Evolutionary conservation across 2,797 vertebrate species (phyloP).

Genomic region (Fringilla coelebs): DNA sequence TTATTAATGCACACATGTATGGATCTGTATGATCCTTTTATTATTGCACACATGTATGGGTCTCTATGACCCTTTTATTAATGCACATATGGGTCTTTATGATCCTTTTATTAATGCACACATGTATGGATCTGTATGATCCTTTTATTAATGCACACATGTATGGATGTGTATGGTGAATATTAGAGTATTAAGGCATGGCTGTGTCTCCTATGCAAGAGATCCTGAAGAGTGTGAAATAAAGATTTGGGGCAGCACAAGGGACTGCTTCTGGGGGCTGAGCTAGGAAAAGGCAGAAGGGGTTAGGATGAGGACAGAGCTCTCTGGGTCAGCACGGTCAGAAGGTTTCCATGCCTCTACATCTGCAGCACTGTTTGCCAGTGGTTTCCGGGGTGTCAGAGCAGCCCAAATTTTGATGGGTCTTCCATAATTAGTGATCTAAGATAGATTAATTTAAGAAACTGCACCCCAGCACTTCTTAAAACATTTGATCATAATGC

Average conservation of each 20-base stretch:
- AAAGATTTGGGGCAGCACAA: neutral
- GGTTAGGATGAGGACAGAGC: neutral
- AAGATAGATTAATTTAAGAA: neutral
- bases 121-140: rapidly evolving
- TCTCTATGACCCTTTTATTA: too few relatives aligned
- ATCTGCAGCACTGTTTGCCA: neutral
- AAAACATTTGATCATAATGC: neutral
- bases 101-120: too few relatives aligned
- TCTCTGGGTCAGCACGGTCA: neutral
- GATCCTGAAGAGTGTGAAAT: neutral
- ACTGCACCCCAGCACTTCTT: neutral
- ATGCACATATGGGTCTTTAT: too few relatives aligned
- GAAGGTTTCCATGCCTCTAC: neutral
- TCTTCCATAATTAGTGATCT: neutral
- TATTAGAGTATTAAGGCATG: neutral
- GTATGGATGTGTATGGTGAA: too few relatives aligned
- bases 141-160: too few relatives aligned
- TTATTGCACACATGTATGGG: too few relatives aligned
- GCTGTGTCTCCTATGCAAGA: neutral
- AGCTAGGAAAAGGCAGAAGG: neutral
- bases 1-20: too few relatives aligned
- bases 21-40: too few relatives aligned
- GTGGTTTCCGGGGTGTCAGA: neutral
- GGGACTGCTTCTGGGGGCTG: neutral
- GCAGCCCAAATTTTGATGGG: neutral